A percentile compares a stretch with the other conserved stretches of the same genome.
These are phyloP conservation scores for Drosophila histrio DNA, from an alignment of 2,888 invertebrate species.

Conservation along the genomic window DNA sequence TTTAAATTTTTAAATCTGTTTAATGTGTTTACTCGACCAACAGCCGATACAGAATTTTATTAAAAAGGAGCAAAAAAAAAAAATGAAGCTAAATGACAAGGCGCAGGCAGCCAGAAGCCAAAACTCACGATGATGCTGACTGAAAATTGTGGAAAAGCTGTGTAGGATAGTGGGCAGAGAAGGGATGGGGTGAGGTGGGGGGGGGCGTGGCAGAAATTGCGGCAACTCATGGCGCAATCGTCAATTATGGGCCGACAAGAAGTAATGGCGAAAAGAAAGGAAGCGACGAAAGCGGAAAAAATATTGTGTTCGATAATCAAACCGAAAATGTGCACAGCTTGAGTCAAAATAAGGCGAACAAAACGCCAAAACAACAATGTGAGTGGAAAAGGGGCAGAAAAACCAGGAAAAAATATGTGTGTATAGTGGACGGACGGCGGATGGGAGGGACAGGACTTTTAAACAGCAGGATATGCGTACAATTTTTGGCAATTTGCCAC, in stretches of 20 bases:
- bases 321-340: slow-evolving; percentile 80
- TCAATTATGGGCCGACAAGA: slow-evolving; percentile 78
- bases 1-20: slow-evolving; percentile 65
- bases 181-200: slow-evolving; percentile 6
- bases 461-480: slow-evolving; percentile 80
- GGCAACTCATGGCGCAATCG: slow-evolving; percentile 76
- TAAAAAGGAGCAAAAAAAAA: slow-evolving; percentile 53
- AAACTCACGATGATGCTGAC: slow-evolving; percentile 27
- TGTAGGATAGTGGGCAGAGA: background rate
- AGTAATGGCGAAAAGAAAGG: slow-evolving; percentile 50
- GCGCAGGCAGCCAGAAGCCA: slow-evolving; percentile 16
- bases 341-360: slow-evolving; percentile 68
- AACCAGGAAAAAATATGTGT: slow-evolving; percentile 50
- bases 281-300: slow-evolving; percentile 70
- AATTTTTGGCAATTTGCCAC: slow-evolving; percentile 80
- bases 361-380: slow-evolving; percentile 25
- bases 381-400: slow-evolving; percentile 57
- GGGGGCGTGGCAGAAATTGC: slow-evolving; percentile 58
- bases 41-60: slow-evolving; percentile 51
- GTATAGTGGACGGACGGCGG: background rate
- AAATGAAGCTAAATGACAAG: slow-evolving; percentile 30
- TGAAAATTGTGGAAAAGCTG: background rate
- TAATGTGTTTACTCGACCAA: slow-evolving; percentile 62
- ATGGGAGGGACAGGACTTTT: slow-evolving; percentile 58
- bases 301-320: slow-evolving; percentile 80